Evolutionary conservation across 1,140 invertebrate genomes (phyloP), one percentile per base, ranked within the genome.

Genomic region (Aphis craccivora): DNA sequence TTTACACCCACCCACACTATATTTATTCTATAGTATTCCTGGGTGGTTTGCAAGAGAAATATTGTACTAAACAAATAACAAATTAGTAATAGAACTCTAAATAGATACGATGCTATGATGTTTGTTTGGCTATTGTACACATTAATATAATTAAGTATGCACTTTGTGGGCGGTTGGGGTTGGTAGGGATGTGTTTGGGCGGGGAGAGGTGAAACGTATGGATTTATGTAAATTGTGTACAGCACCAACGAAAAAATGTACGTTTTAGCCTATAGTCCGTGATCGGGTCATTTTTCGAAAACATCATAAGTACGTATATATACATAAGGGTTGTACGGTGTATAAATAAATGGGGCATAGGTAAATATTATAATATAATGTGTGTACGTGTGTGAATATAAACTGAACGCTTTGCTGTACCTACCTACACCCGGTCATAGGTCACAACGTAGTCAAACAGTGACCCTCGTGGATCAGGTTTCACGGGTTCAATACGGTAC

Each of bases 331-430:
- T 76, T n/a, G 30, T 76, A n/a, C 14, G 30, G 60, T n/a, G 60
- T n/a, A 76, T 76, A 76, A 76, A 76, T 76, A 76, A 76, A 76
- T 76, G 60, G 60, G 60, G n/a, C n/a, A 14, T n/a, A 76, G 60
- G 60, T 76, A 76, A 76, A 76, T n/a, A 76, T 76, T n/a, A n/a
- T n/a, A 76, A 76, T n/a, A 35, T n/a, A n/a, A 3, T 18, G 30
- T 67, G 60, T 76, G 30, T 76, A 76, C 60, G 14, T 35, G n/a
- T n/a, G 60, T 30, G 60, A 14, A 67, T 67, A 67, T n/a, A 67
- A 67, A n/a, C 60, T 67, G 5, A 11, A 67, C 30, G 30, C 4
- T 30, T 25, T 11, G 25, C 22, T 76, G n/a, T n/a, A 76, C 60
- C 55, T 30, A n/a, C 60, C 55, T 30, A n/a, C 60, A n/a, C 14